A percentile compares a stretch with the other conserved stretches of the same genome.
phyloP scores from a whole-genome alignment of 23 tunicate genomes.

The Clavelina lepadiformis region DNA sequence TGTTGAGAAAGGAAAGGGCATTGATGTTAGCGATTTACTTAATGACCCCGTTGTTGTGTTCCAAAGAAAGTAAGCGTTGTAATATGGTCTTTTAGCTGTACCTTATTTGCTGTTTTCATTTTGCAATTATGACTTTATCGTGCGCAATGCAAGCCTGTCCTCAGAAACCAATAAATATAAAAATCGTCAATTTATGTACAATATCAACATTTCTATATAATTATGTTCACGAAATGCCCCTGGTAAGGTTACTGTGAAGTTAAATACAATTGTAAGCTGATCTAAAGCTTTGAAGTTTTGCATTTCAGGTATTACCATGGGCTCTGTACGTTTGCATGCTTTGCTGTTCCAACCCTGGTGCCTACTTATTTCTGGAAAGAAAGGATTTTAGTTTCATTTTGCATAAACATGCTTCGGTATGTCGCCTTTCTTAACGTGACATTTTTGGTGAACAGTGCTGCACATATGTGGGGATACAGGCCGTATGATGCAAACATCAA shows the following conservation, averaged over 20 bases:
- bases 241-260: no score
- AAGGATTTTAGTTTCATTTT: constrained; percentile 14
- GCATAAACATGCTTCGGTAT: constrained; percentile 27
- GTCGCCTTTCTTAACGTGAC: constrained; percentile 18
- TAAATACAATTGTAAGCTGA: no score
- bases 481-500: constrained; percentile 49
- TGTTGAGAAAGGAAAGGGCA: constrained; percentile 12
- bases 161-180: no score
- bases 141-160: no score
- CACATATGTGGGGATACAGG: constrained; percentile 56
- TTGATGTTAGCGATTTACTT: constrained; percentile 28
- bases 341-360: background rate
- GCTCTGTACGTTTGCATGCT: constrained; percentile 1
- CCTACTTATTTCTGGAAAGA: constrained; percentile 30
- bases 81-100: no score
- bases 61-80: constrained; percentile 35
- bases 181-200: no score
- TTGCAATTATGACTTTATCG: no score
- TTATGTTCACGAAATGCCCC: no score
- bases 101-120: no score
- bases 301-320: background rate
- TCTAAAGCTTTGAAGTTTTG: no score
- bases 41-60: constrained; percentile 43
- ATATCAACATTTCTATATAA: no score
- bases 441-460: constrained; percentile 61